These are phyloP conservation scores for Podiceps cristatus DNA, from an alignment of 2,113 vertebrate genomes.

Conservation along the genomic window DNA sequence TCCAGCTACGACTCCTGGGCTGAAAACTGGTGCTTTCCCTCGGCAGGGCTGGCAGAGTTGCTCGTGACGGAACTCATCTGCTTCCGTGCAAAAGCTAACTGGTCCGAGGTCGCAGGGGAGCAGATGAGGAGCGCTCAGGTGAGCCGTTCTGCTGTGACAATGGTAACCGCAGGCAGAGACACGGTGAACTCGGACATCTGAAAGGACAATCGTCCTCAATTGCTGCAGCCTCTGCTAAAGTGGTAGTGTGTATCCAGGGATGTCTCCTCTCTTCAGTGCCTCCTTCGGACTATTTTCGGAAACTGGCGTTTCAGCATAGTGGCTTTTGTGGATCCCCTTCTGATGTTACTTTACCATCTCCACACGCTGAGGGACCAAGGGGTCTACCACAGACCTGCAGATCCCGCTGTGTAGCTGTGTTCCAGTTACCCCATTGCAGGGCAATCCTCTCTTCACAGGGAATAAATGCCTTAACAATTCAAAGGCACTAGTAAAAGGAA, in stretches of 20 bases:
- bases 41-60: neutral
- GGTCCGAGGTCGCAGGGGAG: neutral
- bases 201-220: neutral
- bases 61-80: neutral
- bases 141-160: neutral
- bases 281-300: neutral
- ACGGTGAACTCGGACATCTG: neutral
- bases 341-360: neutral
- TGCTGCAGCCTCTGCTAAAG: neutral
- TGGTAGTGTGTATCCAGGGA: neutral
- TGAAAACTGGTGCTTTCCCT: neutral
- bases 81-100: neutral
- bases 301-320: neutral
- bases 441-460: neutral
- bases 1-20: neutral
- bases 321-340: neutral
- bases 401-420: neutral
- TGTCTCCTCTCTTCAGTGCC: neutral
- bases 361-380: neutral
- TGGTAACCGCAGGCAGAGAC: fast-evolving
- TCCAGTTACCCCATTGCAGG: neutral
- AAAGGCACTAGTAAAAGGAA: neutral
- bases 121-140: neutral
- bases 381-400: neutral
- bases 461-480: neutral